Evolutionary conservation across 1,140 invertebrate genomes (phyloP).

Genomic region (Diabrotica undecimpunctata): DNA sequence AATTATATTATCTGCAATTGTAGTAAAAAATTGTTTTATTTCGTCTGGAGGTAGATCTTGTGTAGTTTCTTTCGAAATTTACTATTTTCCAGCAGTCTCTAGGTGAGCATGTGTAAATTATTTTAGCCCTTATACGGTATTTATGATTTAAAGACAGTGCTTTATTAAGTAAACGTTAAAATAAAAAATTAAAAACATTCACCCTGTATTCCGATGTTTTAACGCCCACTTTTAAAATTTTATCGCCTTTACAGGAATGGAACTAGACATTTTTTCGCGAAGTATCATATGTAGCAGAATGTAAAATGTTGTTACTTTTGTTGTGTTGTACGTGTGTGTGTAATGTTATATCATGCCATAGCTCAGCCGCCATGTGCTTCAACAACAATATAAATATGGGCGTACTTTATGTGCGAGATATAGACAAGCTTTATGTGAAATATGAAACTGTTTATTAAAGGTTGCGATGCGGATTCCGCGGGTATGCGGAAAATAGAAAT

Average conservation of each 20-base stretch:
- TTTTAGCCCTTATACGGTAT: too few relatives aligned
- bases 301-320: constrained; percentile 15
- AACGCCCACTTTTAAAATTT: constrained; percentile 5
- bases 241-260: constrained; percentile 13
- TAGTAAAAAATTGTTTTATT: too few relatives aligned
- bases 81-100: too few relatives aligned
- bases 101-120: too few relatives aligned
- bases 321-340: constrained; percentile 3
- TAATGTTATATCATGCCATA: constrained; percentile 14
- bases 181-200: too few relatives aligned
- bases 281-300: constrained; percentile 13
- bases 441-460: constrained; percentile 1
- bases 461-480: background rate
- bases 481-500: background rate
- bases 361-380: constrained; percentile 4
- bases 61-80: too few relatives aligned
- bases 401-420: constrained; percentile 10
- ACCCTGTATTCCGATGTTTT: background rate
- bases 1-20: too few relatives aligned
- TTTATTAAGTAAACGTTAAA: too few relatives aligned
- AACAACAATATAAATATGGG: constrained; percentile 16
- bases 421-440: constrained; percentile 2
- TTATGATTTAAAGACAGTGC: too few relatives aligned
- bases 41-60: too few relatives aligned
- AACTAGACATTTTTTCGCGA: background rate